Evolutionary conservation across 2,888 invertebrate species (phyloP).

Genomic region (Rhamphomyia laevipes): DNA sequence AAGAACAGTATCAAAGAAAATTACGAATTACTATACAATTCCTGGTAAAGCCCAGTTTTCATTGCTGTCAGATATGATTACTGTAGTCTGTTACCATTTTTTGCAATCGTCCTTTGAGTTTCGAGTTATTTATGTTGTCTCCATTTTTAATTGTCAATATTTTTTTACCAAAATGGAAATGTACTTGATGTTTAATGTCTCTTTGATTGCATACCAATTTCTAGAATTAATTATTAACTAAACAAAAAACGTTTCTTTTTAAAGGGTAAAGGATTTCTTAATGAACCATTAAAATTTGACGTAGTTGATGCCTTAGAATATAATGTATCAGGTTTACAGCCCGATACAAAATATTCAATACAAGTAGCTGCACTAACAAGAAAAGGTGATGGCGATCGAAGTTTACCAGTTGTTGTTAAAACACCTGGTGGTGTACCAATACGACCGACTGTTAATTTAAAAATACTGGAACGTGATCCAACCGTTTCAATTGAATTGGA

Average conservation of each 20-base stretch:
- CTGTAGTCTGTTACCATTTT: too few species aligned
- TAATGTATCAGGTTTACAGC: constrained; percentile 82
- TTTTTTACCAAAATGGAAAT: too few species aligned
- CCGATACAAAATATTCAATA: constrained; percentile 87
- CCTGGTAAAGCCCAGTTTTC: too few species aligned
- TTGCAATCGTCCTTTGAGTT: too few species aligned
- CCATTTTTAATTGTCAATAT: too few species aligned
- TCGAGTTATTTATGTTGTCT: too few species aligned
- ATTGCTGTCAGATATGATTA: too few species aligned
- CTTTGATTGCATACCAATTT: too few species aligned
- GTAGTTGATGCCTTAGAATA: constrained; percentile 72
- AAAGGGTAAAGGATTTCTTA: constrained; percentile 53
- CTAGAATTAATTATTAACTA: too few species aligned
- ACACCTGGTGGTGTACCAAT: constrained; percentile 92
- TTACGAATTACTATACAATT: too few species aligned
- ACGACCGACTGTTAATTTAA: constrained; percentile 66
- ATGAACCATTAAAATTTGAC: constrained; percentile 79
- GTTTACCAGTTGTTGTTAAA: constrained; percentile 69
- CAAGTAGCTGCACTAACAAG: constrained; percentile 93
- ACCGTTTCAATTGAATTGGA: constrained; percentile 82
- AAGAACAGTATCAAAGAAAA: too few species aligned
- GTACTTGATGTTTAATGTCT: neutral
- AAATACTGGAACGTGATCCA: constrained; percentile 75
- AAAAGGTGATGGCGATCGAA: constrained; percentile 93
- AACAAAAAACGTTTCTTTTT: neutral